Conservation (phyloP, 1,140 invertebrate species). For the Halictus rubicundus region DNA sequence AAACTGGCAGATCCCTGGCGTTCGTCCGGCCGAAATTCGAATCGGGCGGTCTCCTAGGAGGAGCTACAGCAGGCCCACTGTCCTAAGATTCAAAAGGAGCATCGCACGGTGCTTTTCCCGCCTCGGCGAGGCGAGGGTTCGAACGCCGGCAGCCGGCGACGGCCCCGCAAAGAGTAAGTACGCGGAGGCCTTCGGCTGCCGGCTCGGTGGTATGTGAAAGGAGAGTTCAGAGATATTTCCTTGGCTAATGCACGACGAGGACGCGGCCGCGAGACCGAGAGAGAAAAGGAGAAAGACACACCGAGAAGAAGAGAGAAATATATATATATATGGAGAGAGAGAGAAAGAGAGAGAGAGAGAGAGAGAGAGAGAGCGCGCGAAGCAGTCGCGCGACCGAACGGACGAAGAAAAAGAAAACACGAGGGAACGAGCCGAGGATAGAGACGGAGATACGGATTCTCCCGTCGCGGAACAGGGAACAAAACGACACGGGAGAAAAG, state of each 20-base stretch:
- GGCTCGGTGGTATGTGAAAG: conserved; percentile 50
- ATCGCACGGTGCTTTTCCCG: conserved; percentile 25
- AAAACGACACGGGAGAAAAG: conserved; percentile 12
- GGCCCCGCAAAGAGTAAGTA: conserved; percentile 22
- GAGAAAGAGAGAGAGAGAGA: background rate
- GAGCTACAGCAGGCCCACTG: too few species aligned
- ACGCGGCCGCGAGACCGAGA: background rate
- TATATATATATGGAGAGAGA: too few species aligned
- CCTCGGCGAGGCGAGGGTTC: background rate
- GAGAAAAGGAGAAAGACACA: background rate
- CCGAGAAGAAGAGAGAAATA: too few species aligned
- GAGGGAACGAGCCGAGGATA: background rate
- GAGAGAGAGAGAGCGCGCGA: background rate
- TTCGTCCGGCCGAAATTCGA: too few species aligned
- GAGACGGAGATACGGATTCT: background rate
- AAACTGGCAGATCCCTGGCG: too few species aligned
- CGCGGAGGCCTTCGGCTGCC: conserved; percentile 28
- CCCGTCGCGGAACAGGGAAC: conserved; percentile 16
- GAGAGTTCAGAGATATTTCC: conserved; percentile 52
- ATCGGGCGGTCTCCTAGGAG: too few species aligned
- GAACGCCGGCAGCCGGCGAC: conserved; percentile 3
- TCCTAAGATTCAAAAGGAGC: conserved; percentile 5
- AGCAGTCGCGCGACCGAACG: conserved; percentile 33
- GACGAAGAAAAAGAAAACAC: background rate
- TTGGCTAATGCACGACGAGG: conserved; percentile 38